Evolutionary conservation across 2,113 vertebrate species (phyloP).

Genomic region (Megaptera novaeangliae): DNA sequence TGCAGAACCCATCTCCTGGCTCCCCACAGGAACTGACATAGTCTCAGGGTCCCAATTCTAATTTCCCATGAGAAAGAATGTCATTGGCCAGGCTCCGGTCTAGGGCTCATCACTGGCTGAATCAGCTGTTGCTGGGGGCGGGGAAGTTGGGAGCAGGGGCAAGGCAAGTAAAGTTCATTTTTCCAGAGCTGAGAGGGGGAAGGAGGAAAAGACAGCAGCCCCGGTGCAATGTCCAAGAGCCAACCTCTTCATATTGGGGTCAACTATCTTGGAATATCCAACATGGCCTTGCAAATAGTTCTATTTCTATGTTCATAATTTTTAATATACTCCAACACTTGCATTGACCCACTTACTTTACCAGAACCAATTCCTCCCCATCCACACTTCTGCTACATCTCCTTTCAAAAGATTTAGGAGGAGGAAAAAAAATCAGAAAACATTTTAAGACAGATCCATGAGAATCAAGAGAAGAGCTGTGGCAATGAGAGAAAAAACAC

Average conservation of each 20-base stretch:
- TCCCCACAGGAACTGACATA: background rate
- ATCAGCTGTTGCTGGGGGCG: background rate
- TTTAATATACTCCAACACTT: background rate
- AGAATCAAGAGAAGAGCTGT: background rate
- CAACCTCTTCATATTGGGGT: background rate
- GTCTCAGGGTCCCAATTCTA: background rate
- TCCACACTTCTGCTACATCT: background rate
- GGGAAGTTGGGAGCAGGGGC: too few relatives aligned
- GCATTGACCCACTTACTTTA: background rate
- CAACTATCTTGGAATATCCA: background rate
- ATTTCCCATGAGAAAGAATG: background rate
- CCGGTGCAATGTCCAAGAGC: rapidly evolving
- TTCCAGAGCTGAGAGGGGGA: background rate
- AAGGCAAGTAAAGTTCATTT: background rate
- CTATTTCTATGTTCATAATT: background rate
- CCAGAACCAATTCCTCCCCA: background rate
- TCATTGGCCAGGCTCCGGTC: background rate
- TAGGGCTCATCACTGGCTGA: background rate
- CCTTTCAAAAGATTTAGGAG: background rate
- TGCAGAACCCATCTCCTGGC: background rate
- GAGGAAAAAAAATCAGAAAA: background rate
- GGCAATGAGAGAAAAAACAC: background rate
- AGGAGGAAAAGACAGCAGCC: background rate
- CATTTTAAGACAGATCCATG: background rate
- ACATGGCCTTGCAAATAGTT: background rate